These are phyloP conservation scores for Columba guinea DNA, from an alignment of 2,797 vertebrate species.

Conservation along the genomic window DNA sequence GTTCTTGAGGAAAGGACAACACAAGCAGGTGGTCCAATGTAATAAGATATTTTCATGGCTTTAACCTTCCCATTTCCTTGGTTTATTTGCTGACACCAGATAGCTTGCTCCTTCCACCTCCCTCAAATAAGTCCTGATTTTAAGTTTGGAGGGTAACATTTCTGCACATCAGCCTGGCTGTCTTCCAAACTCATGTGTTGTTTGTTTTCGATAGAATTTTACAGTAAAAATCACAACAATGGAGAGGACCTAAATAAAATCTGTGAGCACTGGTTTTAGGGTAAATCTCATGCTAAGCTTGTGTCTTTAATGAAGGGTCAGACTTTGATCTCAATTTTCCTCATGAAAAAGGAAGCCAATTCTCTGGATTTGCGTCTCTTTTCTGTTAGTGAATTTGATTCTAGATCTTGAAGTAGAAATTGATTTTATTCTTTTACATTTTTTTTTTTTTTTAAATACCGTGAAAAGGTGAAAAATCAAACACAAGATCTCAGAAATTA, in stretches of 20 bases:
- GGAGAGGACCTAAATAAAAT: background rate
- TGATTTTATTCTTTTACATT: background rate
- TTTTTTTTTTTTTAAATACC: background rate
- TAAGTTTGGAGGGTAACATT: background rate
- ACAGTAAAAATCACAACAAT: background rate
- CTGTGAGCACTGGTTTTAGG: background rate
- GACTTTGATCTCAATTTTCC: background rate
- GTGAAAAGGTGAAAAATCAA: background rate
- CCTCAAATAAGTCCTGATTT: background rate
- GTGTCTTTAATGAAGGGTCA: background rate
- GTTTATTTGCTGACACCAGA: constrained; percentile 16
- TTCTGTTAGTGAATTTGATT: background rate
- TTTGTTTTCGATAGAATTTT: background rate
- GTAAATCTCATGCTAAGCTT: background rate
- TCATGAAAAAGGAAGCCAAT: background rate
- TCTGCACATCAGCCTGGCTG: background rate
- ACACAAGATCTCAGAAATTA: background rate
- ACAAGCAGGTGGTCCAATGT: constrained; percentile 36
- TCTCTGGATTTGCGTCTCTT: background rate
- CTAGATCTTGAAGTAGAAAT: background rate
- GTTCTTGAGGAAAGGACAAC: constrained; percentile 58
- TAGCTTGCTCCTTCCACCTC: background rate
- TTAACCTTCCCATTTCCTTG: constrained; percentile 55
- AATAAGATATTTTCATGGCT: constrained; percentile 40
- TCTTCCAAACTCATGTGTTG: background rate